Conservation (phyloP, 2,113 vertebrate species). For the Alexandromys fortis region DNA sequence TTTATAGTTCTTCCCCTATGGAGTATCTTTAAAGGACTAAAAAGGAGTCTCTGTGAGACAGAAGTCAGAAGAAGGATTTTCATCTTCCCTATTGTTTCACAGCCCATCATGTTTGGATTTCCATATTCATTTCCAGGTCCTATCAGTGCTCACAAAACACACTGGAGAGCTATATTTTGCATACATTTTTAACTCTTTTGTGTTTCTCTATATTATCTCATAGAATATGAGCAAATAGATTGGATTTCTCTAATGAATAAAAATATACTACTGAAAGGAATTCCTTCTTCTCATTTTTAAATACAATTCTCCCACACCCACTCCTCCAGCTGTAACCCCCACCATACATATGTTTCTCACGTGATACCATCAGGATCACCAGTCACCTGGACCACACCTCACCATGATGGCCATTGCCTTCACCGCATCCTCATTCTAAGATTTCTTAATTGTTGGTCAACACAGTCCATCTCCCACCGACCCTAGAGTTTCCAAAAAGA, state of each 20-base stretch:
- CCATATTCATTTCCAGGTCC: background rate
- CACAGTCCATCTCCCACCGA: background rate
- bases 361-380: background rate
- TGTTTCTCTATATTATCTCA: background rate
- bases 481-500: background rate
- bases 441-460: background rate
- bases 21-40: background rate
- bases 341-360: background rate
- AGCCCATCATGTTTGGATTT: background rate
- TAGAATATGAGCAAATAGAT: background rate
- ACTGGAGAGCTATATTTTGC: background rate
- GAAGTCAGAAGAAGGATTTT: background rate
- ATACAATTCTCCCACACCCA: background rate
- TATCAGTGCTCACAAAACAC: background rate
- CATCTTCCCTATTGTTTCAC: background rate
- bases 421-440: background rate
- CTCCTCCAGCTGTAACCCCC: background rate
- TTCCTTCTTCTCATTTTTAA: background rate
- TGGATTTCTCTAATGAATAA: background rate
- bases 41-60: background rate
- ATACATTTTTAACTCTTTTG: slow-evolving; percentile 1
- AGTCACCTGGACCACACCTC: background rate
- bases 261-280: background rate
- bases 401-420: background rate
- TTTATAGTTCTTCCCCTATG: background rate